These are phyloP conservation scores for Rhynchomys soricoides DNA, from an alignment of 2,113 vertebrate genomes.

Conservation along the genomic window DNA sequence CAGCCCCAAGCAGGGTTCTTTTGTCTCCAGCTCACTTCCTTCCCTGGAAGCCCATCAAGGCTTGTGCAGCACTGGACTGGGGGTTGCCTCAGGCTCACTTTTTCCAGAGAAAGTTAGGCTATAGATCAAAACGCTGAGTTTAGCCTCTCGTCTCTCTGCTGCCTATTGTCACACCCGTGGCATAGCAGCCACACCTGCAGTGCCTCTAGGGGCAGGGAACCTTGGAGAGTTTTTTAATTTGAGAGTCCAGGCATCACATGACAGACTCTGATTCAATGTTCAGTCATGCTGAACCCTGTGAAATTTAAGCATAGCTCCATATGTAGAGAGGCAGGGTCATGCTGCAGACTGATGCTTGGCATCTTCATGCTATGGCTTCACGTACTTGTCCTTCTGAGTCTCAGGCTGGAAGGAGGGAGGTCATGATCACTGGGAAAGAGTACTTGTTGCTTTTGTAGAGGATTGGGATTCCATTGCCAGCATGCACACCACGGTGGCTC, in stretches of 20 bases:
- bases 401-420: neutral
- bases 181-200: too few relatives aligned
- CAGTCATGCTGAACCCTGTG: fast-evolving
- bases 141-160: too few relatives aligned
- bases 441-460: neutral
- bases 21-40: too few relatives aligned
- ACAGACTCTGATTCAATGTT: neutral
- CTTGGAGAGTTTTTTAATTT: neutral
- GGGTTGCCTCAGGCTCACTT: too few relatives aligned
- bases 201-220: too few relatives aligned
- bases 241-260: neutral
- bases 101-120: too few relatives aligned
- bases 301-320: fast-evolving
- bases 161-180: too few relatives aligned
- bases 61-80: too few relatives aligned
- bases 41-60: too few relatives aligned
- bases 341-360: neutral
- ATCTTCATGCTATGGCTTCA: fast-evolving
- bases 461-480: neutral
- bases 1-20: too few relatives aligned
- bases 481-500: neutral
- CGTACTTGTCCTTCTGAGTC: neutral
- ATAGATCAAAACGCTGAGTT: too few relatives aligned
- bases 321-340: neutral
- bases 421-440: neutral